Conservation (phyloP, 1,140 invertebrate species). For the Drosophila tsacasi region DNA sequence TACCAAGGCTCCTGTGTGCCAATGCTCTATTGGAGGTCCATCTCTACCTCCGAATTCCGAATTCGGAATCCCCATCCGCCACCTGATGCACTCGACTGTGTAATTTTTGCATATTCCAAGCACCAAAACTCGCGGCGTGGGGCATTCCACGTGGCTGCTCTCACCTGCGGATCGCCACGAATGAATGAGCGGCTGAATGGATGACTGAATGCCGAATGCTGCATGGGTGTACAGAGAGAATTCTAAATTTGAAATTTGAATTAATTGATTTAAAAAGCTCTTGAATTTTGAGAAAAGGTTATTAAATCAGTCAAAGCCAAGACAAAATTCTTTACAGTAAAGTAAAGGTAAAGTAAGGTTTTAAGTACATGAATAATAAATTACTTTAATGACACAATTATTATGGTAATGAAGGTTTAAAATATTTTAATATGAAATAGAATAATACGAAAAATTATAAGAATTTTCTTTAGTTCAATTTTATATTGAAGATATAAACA, state of each 20-base stretch:
- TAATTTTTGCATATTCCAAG: slow-evolving; percentile 79
- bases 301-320: not conserved
- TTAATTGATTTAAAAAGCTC: not conserved
- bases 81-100: slow-evolving; percentile 69
- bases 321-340: not conserved
- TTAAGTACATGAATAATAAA: too few relatives aligned
- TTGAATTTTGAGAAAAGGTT: not conserved
- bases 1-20: not conserved
- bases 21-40: slow-evolving; percentile 11
- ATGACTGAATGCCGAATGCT: slow-evolving; percentile 55
- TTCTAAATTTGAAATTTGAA: not conserved
- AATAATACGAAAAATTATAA: too few relatives aligned
- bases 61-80: slow-evolving; percentile 5
- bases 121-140: slow-evolving; percentile 47
- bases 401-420: too few relatives aligned
- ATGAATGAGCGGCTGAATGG: slow-evolving; percentile 56
- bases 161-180: slow-evolving; percentile 79
- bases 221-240: slow-evolving; percentile 20
- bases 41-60: not conserved
- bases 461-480: too few relatives aligned
- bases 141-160: slow-evolving; percentile 77
- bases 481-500: too few relatives aligned
- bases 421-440: too few relatives aligned
- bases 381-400: too few relatives aligned
- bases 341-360: too few relatives aligned